Conservation (phyloP, 2,113 vertebrate genomes). For the Dasyornis broadbenti region DNA sequence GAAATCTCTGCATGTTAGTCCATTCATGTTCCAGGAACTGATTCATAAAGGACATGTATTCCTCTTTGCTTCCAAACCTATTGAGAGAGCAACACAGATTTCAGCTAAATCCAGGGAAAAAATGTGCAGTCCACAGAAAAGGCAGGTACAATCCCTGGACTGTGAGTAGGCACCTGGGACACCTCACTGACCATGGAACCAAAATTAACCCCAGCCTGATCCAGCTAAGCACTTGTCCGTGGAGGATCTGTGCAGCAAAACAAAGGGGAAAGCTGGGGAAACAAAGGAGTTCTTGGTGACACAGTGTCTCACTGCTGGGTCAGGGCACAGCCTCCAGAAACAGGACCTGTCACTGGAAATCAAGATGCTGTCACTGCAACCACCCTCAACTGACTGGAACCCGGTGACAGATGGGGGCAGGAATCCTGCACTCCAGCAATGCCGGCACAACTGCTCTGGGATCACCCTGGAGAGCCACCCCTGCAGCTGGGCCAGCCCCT, state of each 20-base stretch:
- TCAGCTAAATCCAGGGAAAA: not conserved
- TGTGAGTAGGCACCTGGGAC: not conserved
- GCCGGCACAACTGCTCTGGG: accelerated
- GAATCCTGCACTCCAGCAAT: not conserved
- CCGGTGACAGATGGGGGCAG: not conserved
- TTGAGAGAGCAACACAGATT: not conserved
- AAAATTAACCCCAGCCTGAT: not conserved
- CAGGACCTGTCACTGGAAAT: not conserved
- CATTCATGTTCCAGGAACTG: conserved; percentile 96
- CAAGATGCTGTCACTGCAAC: not conserved
- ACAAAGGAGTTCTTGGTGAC: not conserved
- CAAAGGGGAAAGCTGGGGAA: not conserved
- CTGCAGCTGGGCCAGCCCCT: not conserved
- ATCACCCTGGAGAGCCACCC: not conserved
- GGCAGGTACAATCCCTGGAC: accelerated
- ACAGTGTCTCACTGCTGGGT: not conserved
- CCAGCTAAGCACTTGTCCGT: not conserved
- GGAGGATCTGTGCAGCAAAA: not conserved
- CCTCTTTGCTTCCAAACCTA: conserved; percentile 96
- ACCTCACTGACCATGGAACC: not conserved
- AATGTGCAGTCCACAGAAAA: not conserved
- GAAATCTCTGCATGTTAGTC: conserved; percentile 96
- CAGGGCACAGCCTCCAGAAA: not conserved
- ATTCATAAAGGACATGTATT: conserved; percentile 99
- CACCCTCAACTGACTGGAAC: not conserved